phyloP scores from a whole-genome alignment of 1,140 invertebrate genomes.

The Latrodectus geometricus region DNA sequence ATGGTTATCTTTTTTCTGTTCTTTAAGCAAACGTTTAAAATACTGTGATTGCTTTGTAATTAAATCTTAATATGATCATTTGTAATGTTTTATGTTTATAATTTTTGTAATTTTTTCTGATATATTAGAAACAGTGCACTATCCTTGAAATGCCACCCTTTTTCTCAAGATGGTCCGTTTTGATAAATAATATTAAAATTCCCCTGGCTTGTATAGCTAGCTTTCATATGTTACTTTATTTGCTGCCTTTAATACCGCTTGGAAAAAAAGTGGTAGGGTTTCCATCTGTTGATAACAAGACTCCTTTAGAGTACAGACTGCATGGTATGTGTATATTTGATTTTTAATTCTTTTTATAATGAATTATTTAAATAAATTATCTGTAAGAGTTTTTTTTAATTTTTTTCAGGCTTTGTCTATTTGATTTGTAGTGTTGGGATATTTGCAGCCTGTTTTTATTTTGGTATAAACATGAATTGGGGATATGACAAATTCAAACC shows the following conservation, averaged over 20 bases:
- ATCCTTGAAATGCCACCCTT: conserved; percentile 32
- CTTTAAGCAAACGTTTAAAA: too few relatives aligned
- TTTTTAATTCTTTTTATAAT: too few relatives aligned
- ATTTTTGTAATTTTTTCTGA: neutral
- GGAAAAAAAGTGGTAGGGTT: conserved; percentile 43
- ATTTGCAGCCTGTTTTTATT: conserved; percentile 21
- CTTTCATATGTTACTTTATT: conserved; percentile 1
- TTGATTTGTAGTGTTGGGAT: neutral
- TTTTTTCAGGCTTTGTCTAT: conserved; percentile 14
- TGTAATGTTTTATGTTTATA: neutral
- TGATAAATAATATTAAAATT: conserved; percentile 12
- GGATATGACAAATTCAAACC: conserved; percentile 29
- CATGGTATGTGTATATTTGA: conserved; percentile 23
- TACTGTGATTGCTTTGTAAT: too few relatives aligned
- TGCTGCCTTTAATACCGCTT: conserved; percentile 38
- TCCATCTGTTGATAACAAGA: neutral
- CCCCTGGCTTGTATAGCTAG: conserved; percentile 3
- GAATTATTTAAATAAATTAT: too few relatives aligned
- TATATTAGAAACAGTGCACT: conserved; percentile 35
- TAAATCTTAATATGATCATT: too few relatives aligned
- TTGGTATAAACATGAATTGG: conserved; percentile 41
- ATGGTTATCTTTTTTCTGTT: too few relatives aligned
- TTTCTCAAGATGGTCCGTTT: conserved; percentile 7
- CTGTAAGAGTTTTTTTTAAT: neutral
- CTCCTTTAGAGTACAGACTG: conserved; percentile 22